phyloP scores from a whole-genome alignment of 2,113 vertebrate genomes.

The Myrmophylax atrothorax region DNA sequence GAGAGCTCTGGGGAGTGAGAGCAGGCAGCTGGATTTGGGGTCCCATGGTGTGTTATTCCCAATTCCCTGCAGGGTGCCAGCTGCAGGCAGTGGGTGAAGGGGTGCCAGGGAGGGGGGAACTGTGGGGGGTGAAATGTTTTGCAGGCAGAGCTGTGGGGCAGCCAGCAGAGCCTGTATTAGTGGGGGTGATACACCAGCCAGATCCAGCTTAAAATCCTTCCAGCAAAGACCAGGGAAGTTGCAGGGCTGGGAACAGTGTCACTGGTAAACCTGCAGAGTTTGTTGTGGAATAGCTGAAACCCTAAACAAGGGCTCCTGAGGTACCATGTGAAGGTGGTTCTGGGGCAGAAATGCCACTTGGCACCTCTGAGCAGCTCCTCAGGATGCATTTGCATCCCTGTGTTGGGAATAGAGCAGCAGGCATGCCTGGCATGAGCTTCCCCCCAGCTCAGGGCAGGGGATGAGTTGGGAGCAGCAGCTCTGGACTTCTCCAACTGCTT shows the following conservation, averaged over 20 bases:
- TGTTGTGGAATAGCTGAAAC: neutral
- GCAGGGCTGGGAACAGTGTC: neutral
- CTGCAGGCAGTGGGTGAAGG: neutral
- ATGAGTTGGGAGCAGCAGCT: neutral
- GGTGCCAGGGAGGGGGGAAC: neutral
- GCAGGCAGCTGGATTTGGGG: neutral
- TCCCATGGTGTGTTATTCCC: neutral
- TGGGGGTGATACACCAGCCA: neutral
- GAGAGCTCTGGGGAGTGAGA: neutral
- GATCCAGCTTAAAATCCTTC: neutral
- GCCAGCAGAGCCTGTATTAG: neutral
- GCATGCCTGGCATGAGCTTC: neutral
- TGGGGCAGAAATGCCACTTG: neutral
- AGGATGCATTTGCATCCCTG: neutral
- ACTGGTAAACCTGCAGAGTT: neutral
- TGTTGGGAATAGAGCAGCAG: neutral
- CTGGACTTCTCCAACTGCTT: neutral
- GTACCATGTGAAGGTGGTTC: neutral
- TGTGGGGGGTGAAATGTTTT: neutral
- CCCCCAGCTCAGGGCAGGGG: neutral
- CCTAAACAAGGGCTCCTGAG: rapidly evolving
- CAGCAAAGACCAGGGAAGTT: neutral
- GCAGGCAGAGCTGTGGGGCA: neutral
- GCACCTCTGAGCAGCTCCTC: neutral
- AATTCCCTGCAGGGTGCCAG: neutral